Conservation (phyloP, 2,888 invertebrate genomes). For the Congeria kusceri region DNA sequence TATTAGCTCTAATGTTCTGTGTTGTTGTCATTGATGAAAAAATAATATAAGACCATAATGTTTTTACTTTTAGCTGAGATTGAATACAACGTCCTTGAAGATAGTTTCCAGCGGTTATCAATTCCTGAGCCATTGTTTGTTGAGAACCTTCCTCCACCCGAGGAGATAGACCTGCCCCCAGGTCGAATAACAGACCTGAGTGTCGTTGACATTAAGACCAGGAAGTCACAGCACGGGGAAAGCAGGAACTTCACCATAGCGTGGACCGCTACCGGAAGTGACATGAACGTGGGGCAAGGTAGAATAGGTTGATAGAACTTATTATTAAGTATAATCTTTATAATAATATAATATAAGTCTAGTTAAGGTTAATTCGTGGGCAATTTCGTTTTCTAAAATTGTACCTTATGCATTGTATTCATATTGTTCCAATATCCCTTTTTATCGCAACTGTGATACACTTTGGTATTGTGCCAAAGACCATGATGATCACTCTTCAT, state of each 20-base stretch:
- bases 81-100: background rate
- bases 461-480: too few relatives aligned
- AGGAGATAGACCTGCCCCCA: background rate
- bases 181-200: slow-evolving; percentile 20
- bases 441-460: too few relatives aligned
- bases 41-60: too few relatives aligned
- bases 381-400: too few relatives aligned
- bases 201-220: slow-evolving; percentile 9
- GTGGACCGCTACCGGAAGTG: slow-evolving; percentile 21
- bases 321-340: background rate
- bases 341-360: background rate
- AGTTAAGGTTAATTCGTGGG: too few relatives aligned
- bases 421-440: too few relatives aligned
- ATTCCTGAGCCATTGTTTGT: slow-evolving; percentile 3
- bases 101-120: slow-evolving; percentile 3
- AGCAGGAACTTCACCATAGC: slow-evolving; percentile 24
- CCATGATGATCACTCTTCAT: background rate
- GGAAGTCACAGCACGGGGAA: background rate
- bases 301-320: too few relatives aligned
- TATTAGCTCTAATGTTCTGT: too few relatives aligned
- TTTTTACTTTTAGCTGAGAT: background rate
- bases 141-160: background rate
- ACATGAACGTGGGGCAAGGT: slow-evolving; percentile 19
- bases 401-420: too few relatives aligned
- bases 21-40: too few relatives aligned